phyloP scores from a whole-genome alignment of 2,888 invertebrate genomes.

The Encarsia formosa region DNA sequence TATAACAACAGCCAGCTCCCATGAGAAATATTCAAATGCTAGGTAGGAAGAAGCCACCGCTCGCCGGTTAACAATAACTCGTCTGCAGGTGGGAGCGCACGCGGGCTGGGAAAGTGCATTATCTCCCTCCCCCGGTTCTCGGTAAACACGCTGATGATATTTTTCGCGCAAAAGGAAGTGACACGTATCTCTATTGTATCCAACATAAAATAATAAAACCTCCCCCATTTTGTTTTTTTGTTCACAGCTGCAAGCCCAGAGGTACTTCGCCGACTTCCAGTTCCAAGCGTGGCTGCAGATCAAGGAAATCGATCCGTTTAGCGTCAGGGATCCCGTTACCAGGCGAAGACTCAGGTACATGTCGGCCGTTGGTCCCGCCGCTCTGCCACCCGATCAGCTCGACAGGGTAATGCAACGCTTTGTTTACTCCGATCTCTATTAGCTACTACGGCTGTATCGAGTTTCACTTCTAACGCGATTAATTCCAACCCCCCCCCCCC shows the following conservation, averaged over 20 bases:
- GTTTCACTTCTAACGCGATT: no score
- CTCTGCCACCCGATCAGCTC: conserved; percentile 75
- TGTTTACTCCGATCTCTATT: no score
- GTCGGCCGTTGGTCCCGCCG: conserved; percentile 78
- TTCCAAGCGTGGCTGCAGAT: conserved; percentile 74
- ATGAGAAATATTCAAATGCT: no score
- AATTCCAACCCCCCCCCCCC: no score
- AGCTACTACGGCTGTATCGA: no score
- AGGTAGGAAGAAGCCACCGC: no score
- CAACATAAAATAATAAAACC: neutral
- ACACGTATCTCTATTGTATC: neutral
- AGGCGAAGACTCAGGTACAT: conserved; percentile 72
- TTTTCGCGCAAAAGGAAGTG: neutral
- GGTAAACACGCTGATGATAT: no score
- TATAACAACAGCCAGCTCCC: no score
- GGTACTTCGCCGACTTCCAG: conserved; percentile 78
- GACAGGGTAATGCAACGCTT: conserved; percentile 67
- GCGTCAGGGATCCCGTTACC: conserved; percentile 65
- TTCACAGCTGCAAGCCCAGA: conserved; percentile 74
- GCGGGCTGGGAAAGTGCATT: no score
- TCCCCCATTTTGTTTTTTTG: conserved; percentile 11
- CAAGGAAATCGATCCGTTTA: conserved; percentile 63
- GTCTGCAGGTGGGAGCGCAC: no score
- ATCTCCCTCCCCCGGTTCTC: no score
- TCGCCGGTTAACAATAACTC: no score